Percentiles rank a stretch among this genome's conserved stretches.
These are phyloP conservation scores for Sturmia bella DNA, from an alignment of 2,888 invertebrate genomes.

Conservation along the genomic window DNA sequence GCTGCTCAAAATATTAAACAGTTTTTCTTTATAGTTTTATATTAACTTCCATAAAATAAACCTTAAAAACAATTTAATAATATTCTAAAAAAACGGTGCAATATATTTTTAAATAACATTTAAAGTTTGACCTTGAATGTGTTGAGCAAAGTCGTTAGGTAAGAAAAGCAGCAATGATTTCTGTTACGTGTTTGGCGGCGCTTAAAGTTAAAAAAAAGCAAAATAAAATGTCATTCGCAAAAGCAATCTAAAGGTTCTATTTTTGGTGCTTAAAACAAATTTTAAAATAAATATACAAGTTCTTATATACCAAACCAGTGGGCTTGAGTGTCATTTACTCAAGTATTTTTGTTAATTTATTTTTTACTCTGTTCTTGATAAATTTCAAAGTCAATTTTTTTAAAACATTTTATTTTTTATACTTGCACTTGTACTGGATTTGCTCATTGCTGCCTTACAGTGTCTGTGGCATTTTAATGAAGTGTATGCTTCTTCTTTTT, in stretches of 20 bases:
- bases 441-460: conserved; percentile 75
- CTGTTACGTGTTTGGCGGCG: conserved; percentile 7
- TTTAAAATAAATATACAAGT: background rate
- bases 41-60: too few species aligned
- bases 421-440: conserved; percentile 76
- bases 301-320: background rate
- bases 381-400: conserved; percentile 62
- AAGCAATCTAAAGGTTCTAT: conserved; percentile 43
- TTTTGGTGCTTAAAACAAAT: conserved; percentile 41
- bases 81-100: too few species aligned
- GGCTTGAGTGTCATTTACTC: background rate
- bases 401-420: conserved; percentile 34
- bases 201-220: background rate
- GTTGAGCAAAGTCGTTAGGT: conserved; percentile 49
- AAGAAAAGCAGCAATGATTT: conserved; percentile 37
- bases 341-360: conserved; percentile 28
- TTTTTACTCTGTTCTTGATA: conserved; percentile 13
- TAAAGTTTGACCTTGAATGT: conserved; percentile 51
- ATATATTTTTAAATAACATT: too few species aligned
- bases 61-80: too few species aligned
- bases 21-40: too few species aligned
- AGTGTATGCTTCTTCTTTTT: conserved; percentile 4
- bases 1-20: too few species aligned
- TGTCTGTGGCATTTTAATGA: conserved; percentile 55
- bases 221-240: conserved; percentile 24